Evolutionary conservation across 2,888 invertebrate genomes (phyloP).

Genomic region (Itoplectis maculator): DNA sequence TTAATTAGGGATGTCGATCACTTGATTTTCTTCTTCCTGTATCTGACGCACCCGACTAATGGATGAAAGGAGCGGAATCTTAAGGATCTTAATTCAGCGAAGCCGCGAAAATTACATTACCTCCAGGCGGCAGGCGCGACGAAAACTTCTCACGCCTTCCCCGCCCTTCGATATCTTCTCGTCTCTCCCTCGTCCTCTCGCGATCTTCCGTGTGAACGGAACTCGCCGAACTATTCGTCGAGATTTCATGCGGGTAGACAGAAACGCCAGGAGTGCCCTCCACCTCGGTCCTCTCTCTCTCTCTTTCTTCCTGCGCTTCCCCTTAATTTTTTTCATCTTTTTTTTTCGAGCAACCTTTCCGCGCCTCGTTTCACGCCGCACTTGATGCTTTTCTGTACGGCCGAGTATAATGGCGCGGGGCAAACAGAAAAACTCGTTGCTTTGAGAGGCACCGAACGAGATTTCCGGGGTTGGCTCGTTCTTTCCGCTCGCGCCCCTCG

Average conservation of each 20-base stretch:
- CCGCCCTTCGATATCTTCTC: slow-evolving; percentile 28
- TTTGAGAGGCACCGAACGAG: slow-evolving; percentile 60
- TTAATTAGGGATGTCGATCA: background rate
- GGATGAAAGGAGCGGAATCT: background rate
- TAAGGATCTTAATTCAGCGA: slow-evolving; percentile 13
- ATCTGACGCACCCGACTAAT: background rate
- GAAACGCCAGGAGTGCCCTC: slow-evolving; percentile 50
- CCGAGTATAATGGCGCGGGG: slow-evolving; percentile 54
- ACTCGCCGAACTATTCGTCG: slow-evolving; percentile 66
- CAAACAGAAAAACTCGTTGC: slow-evolving; percentile 42
- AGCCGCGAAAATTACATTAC: slow-evolving; percentile 34
- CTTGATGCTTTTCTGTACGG: slow-evolving; percentile 34
- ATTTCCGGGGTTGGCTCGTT: slow-evolving; percentile 65
- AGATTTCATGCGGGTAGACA: slow-evolving; percentile 66
- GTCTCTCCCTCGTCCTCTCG: background rate
- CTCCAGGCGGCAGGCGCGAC: slow-evolving; percentile 37
- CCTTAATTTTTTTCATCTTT: slow-evolving; percentile 25
- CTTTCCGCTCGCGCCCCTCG: slow-evolving; percentile 56
- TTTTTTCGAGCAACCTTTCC: slow-evolving; percentile 48
- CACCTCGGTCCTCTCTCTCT: slow-evolving; percentile 49
- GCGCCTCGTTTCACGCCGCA: slow-evolving; percentile 53
- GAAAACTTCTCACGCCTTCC: slow-evolving; percentile 64
- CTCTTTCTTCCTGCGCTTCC: slow-evolving; percentile 2
- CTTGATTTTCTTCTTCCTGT: background rate
- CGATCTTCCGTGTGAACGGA: slow-evolving; percentile 75